These are phyloP conservation scores for Heliangelus exortis DNA, from an alignment of 2,797 vertebrate genomes.

Conservation along the genomic window DNA sequence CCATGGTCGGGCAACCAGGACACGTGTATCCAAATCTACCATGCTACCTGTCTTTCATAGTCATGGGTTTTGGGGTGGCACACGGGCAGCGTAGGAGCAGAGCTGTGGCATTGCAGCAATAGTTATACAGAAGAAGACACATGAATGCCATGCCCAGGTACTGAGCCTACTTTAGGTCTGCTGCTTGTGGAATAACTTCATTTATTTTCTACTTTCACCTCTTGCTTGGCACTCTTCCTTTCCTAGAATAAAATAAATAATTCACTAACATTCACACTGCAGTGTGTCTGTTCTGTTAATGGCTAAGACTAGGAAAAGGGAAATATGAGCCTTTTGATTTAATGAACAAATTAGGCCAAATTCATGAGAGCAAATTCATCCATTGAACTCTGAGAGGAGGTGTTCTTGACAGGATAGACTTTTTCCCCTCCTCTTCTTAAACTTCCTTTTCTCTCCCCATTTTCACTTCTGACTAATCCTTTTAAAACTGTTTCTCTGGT, in stretches of 20 bases:
- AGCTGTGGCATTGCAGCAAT: background rate
- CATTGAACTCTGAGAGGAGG: background rate
- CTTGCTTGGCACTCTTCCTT: background rate
- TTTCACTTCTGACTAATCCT: background rate
- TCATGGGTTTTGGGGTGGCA: background rate
- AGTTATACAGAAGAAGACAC: background rate
- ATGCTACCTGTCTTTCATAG: background rate
- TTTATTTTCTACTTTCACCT: background rate
- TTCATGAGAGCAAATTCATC: background rate
- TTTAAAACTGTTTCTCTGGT: background rate
- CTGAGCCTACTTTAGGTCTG: background rate
- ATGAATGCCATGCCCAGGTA: background rate
- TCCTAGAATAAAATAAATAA: background rate
- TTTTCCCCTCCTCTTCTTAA: accelerated
- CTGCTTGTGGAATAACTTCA: background rate
- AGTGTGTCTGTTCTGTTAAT: background rate
- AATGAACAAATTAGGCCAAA: background rate
- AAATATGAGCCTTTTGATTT: background rate
- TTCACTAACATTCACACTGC: background rate
- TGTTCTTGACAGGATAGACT: background rate
- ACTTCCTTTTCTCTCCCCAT: background rate
- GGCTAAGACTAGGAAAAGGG: background rate
- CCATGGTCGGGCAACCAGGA: background rate
- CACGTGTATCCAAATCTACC: background rate
- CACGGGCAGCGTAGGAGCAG: accelerated